These are phyloP conservation scores for Chrysolophus pictus DNA, from an alignment of 2,797 vertebrate genomes.

Conservation along the genomic window DNA sequence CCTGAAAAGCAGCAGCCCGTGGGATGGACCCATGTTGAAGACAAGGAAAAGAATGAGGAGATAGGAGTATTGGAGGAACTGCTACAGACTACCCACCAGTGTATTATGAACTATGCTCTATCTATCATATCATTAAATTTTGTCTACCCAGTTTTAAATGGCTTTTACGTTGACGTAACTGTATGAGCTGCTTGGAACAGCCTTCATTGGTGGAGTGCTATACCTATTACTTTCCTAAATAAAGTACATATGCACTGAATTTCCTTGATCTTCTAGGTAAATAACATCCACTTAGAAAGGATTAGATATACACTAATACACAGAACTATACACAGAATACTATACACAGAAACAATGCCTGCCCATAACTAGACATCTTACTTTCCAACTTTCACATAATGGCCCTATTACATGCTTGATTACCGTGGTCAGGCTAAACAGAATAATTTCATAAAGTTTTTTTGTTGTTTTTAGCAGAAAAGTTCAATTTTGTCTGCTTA, in stretches of 20 bases:
- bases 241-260: background rate
- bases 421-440: background rate
- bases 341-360: background rate
- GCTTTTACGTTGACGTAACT: background rate
- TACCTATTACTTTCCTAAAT: background rate
- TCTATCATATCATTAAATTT: background rate
- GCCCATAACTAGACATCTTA: background rate
- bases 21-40: background rate
- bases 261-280: constrained; percentile 20
- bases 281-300: background rate
- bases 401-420: background rate
- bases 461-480: background rate
- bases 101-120: background rate
- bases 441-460: background rate
- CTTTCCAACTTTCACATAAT: constrained; percentile 5
- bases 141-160: background rate
- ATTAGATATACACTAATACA: constrained; percentile 19
- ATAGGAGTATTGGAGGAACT: background rate
- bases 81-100: accelerated
- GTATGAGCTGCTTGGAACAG: background rate
- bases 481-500: background rate
- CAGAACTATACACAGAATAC: too few relatives aligned
- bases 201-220: constrained; percentile 5
- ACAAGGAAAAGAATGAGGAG: background rate
- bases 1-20: accelerated